Conservation (phyloP, 2,113 vertebrate genomes). For the Charadrius vociferus region DNA sequence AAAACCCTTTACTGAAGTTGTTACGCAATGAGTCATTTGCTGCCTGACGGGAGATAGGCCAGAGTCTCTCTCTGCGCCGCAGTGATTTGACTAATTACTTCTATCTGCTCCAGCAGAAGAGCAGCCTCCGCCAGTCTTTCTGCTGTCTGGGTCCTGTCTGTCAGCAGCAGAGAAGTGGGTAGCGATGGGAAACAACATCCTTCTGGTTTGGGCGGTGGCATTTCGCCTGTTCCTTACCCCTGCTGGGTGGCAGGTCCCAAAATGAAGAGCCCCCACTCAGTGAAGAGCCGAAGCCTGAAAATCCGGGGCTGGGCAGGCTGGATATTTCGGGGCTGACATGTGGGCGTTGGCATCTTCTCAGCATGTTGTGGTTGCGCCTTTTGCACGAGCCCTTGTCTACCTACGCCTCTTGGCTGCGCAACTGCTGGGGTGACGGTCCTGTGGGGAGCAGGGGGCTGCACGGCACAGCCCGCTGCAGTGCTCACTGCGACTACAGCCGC, state of each 20-base stretch:
- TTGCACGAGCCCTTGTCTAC: fast-evolving
- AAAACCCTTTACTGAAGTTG: not conserved
- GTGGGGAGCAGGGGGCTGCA: not conserved
- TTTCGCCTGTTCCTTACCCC: not conserved
- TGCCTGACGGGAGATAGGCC: not conserved
- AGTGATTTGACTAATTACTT: constrained; percentile 48
- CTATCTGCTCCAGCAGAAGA: constrained; percentile 38
- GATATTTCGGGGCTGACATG: fast-evolving
- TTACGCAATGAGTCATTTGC: not conserved
- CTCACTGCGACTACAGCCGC: not conserved
- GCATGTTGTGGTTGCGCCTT: fast-evolving
- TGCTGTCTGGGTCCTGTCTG: not conserved
- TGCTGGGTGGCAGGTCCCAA: not conserved
- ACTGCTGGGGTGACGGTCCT: not conserved
- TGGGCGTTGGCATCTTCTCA: fast-evolving
- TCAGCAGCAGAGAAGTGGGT: not conserved
- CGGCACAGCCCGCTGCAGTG: not conserved
- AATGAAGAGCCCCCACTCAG: not conserved
- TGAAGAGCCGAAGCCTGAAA: not conserved
- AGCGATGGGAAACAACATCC: not conserved
- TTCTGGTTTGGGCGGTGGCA: not conserved
- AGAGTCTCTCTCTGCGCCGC: not conserved
- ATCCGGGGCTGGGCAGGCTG: fast-evolving
- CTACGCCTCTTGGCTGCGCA: not conserved
- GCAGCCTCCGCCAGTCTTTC: not conserved